Evolutionary conservation across 2,113 vertebrate genomes (phyloP).

Genomic region (Hippopotamus amphibius): DNA sequence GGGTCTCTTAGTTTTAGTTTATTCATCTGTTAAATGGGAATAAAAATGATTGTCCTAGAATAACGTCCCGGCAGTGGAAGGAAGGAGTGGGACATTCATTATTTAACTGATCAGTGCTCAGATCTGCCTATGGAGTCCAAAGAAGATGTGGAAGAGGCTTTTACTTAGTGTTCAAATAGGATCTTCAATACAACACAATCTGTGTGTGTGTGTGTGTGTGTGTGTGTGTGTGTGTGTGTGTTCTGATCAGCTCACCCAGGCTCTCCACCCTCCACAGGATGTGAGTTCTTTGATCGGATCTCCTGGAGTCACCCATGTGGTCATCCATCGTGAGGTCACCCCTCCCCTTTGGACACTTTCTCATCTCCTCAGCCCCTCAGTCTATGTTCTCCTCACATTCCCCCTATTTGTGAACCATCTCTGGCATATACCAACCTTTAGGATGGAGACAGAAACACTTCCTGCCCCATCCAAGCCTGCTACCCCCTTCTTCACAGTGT

Average conservation of each 20-base stretch:
- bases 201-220: fast-evolving
- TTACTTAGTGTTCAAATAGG: background rate
- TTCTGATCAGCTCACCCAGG: background rate
- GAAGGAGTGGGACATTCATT: background rate
- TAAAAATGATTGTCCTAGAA: background rate
- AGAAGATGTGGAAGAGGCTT: background rate
- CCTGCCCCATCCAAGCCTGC: background rate
- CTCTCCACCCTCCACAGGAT: background rate
- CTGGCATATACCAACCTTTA: background rate
- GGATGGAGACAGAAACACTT: background rate
- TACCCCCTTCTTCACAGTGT: background rate
- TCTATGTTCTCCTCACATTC: background rate
- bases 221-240: background rate
- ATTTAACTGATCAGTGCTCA: background rate
- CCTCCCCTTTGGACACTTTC: background rate
- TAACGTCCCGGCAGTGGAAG: background rate
- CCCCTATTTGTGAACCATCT: background rate
- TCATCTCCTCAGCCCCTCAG: too few species aligned
- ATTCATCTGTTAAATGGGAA: conserved; percentile 11
- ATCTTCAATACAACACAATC: background rate
- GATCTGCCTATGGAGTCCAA: background rate
- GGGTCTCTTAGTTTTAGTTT: conserved; percentile 4
- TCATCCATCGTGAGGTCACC: background rate
- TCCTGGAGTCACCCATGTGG: background rate
- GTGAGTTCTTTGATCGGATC: background rate